Percentiles rank a stretch among this genome's conserved stretches.
Conservation (phyloP, 2,888 invertebrate genomes). For the Didymodactylos carnosus region DNA sequence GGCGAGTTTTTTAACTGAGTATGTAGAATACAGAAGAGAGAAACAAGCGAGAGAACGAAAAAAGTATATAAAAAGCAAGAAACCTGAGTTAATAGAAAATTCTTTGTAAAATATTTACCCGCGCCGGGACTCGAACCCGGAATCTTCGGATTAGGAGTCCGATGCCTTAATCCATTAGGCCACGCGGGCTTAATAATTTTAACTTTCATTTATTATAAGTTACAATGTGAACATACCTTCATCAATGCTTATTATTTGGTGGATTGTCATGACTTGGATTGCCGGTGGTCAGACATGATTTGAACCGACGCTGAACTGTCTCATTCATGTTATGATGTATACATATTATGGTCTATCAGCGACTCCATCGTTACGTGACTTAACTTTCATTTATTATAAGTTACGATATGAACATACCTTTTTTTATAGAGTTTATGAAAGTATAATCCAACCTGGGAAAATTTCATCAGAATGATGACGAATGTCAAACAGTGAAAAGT, state of each 20-base stretch:
- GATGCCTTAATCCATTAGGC: neutral
- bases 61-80: neutral
- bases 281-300: slow-evolving; percentile 26
- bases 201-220: too few relatives aligned
- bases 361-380: slow-evolving; percentile 51
- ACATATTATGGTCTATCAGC: slow-evolving; percentile 71
- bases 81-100: neutral
- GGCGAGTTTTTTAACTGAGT: too few relatives aligned
- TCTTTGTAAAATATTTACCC: neutral
- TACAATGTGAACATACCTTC: too few relatives aligned
- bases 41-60: neutral
- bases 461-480: too few relatives aligned
- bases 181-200: too few relatives aligned
- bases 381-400: too few relatives aligned
- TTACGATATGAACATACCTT: too few relatives aligned
- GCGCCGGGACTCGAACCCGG: neutral
- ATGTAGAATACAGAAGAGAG: too few relatives aligned
- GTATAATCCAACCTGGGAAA: too few relatives aligned
- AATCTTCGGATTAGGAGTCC: neutral
- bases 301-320: slow-evolving; percentile 62
- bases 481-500: too few relatives aligned
- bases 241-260: slow-evolving; percentile 80
- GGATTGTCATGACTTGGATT: slow-evolving; percentile 53
- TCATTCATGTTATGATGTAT: slow-evolving; percentile 80
- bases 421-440: too few relatives aligned